These are phyloP conservation scores for Hetaerina titia DNA, from an alignment of 2,888 invertebrate species.

Conservation along the genomic window DNA sequence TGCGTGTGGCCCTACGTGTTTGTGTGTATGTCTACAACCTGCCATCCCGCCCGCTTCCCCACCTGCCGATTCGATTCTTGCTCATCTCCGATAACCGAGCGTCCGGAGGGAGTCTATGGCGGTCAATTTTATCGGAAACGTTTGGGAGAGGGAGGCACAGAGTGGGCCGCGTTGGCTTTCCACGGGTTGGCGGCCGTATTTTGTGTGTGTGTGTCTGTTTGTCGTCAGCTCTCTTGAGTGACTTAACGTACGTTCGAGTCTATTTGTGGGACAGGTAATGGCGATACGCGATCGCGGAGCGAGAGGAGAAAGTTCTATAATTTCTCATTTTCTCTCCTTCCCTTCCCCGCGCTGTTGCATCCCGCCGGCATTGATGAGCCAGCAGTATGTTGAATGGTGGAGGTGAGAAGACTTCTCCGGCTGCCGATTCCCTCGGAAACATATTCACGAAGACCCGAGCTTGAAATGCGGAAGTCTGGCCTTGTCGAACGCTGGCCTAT, in stretches of 20 bases:
- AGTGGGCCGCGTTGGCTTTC: not conserved
- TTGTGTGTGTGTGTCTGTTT: too few relatives aligned
- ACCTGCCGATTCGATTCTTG: not conserved
- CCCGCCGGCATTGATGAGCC: not conserved
- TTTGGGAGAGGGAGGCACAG: too few relatives aligned
- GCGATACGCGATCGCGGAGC: constrained; percentile 19
- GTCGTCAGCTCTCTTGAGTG: not conserved
- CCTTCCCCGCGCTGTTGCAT: not conserved
- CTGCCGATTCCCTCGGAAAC: not conserved
- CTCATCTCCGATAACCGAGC: not conserved
- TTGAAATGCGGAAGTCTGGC: not conserved
- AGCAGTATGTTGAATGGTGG: not conserved
- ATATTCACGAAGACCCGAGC: not conserved
- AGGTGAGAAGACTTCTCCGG: not conserved
- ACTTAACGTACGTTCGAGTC: not conserved
- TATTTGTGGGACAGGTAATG: constrained; percentile 30
- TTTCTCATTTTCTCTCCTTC: constrained; percentile 4
- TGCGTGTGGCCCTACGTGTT: too few relatives aligned
- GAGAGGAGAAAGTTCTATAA: constrained; percentile 38
- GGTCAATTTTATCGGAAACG: too few relatives aligned
- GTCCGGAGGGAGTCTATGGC: not conserved
- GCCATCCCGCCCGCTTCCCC: not conserved
- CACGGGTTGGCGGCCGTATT: not conserved
- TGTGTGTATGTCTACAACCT: not conserved
- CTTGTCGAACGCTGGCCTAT: not conserved